phyloP scores from a whole-genome alignment of 2,888 invertebrate species.

The Selenia dentaria region DNA sequence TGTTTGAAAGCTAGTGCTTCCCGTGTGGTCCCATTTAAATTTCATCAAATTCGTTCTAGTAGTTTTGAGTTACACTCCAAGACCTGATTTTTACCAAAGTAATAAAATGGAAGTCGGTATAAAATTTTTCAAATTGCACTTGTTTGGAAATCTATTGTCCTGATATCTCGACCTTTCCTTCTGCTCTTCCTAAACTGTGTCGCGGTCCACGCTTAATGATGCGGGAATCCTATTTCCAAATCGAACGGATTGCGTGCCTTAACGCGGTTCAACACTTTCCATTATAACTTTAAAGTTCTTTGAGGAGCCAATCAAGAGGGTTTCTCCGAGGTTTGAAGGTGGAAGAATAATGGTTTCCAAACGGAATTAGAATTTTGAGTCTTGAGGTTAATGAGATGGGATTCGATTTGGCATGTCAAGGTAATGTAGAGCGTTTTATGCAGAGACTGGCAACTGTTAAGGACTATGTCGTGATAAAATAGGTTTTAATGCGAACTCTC shows the following conservation, averaged over 20 bases:
- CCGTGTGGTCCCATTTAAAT: too few relatives aligned
- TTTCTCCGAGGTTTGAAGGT: conserved; percentile 7
- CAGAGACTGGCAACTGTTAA: too few relatives aligned
- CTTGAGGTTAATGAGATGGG: not conserved
- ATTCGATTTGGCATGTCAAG: not conserved
- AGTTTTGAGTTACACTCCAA: too few relatives aligned
- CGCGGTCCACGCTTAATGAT: conserved; percentile 38
- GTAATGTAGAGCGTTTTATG: not conserved
- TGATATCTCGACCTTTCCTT: conserved; percentile 1
- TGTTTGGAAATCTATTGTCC: too few relatives aligned
- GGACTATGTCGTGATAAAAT: too few relatives aligned
- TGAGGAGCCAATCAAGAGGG: conserved; percentile 13
- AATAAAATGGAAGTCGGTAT: too few relatives aligned
- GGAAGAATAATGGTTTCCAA: conserved; percentile 13
- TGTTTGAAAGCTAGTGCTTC: too few relatives aligned
- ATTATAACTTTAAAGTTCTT: conserved; percentile 31
- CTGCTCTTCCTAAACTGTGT: conserved; percentile 21
- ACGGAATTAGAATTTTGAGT: conserved; percentile 8
- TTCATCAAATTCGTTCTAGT: too few relatives aligned
- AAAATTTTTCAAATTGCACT: too few relatives aligned
- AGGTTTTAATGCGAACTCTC: too few relatives aligned
- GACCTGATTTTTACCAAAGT: too few relatives aligned
- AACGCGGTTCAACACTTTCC: conserved; percentile 30
- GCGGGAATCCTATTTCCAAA: conserved; percentile 35
- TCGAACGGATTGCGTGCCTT: conserved; percentile 42